Base-by-base conservation (phyloP, 2,888 invertebrate genomes). In the Auanema freiburgensis region DNA sequence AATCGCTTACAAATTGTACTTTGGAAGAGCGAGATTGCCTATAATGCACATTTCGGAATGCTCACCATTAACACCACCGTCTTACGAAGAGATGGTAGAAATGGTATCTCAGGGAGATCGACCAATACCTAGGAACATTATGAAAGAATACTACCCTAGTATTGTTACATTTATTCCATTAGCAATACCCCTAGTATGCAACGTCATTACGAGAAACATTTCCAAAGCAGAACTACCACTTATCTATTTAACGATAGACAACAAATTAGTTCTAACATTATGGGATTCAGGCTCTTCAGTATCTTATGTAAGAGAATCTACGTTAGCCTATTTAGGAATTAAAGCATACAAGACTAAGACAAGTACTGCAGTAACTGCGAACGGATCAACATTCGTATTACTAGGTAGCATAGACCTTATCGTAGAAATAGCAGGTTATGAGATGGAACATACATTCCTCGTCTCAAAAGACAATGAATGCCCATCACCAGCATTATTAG, bases 221-320 rank as follows among this genome's bases (percentile, higher is more conserved):
- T 8, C 3, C 3, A 8, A 8, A 33, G 33, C 33, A 8, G 33
- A 33, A 5, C 8, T 33, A 33, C 60, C 60, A 59, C 58, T 21
- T 53, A 43, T 58, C 8, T 42, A 21, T 8, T 12, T 60, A 24
- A 43, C 41, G 18, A 12, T 60, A 16, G 56, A 40, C 4, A 24
- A 58, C 41, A 18, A 44, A 12, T 24, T n/a, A 11, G 12, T 60
- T 41, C 12, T 44, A 11, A 43, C 60, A 18, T 56, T 60, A 14
- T 43, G 40, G 60, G 60, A 60, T n/a, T 41, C 56, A 16, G 60
- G 60, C 5, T 40, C 57, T 4, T 25, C 57, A 16, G n/a, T 57
- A 2, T 58, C 61, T 5, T 61, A 59, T 18, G 6, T 61, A 12
- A 24, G 44, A 8, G 59, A 56, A 44, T 54, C 59, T 24, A 18